These are phyloP conservation scores for Syngnathus scovelli DNA, from an alignment of 2,113 vertebrate species.

Conservation along the genomic window DNA sequence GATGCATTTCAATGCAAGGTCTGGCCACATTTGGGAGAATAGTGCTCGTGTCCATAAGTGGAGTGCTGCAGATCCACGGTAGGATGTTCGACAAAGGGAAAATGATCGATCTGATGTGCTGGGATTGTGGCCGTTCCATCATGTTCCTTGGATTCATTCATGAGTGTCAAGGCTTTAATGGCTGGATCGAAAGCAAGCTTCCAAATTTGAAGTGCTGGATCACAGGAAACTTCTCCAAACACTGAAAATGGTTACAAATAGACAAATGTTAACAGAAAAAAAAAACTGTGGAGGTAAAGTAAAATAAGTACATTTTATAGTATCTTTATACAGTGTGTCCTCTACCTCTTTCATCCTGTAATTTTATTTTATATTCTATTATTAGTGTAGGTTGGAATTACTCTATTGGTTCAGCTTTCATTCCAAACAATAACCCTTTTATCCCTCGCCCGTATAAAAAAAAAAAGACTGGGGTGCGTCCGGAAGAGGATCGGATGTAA, in stretches of 20 bases:
- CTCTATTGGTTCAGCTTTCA: neutral
- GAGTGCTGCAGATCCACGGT: slow-evolving; percentile 17
- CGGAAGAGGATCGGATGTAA: too few species aligned
- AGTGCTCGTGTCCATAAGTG: slow-evolving; percentile 10
- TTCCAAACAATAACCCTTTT: too few species aligned
- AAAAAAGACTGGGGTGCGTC: too few species aligned
- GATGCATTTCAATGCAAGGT: neutral
- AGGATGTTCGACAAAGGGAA: slow-evolving; percentile 13
- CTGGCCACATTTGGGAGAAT: slow-evolving; percentile 20
- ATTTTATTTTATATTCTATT: neutral
- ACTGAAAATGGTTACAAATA: slow-evolving; percentile 64
- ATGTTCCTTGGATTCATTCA: slow-evolving; percentile 13
- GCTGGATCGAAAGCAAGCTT: slow-evolving; percentile 92
- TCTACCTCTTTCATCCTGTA: neutral
- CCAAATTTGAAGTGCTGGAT: slow-evolving; percentile 99
- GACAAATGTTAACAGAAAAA: neutral
- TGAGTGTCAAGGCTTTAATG: slow-evolving; percentile 74
- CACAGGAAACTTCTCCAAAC: slow-evolving; percentile 98
- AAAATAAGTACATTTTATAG: neutral
- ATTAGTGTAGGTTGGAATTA: neutral
- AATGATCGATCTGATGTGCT: slow-evolving; percentile 10
- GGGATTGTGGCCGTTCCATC: slow-evolving; percentile 40
- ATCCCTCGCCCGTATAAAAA: too few species aligned
- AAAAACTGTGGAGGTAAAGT: neutral
- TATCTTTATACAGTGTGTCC: neutral